A percentile compares a stretch with the other conserved stretches of the same genome.
These are phyloP conservation scores for Calephelis nemesis DNA, from an alignment of 1,140 invertebrate species.

Conservation along the genomic window DNA sequence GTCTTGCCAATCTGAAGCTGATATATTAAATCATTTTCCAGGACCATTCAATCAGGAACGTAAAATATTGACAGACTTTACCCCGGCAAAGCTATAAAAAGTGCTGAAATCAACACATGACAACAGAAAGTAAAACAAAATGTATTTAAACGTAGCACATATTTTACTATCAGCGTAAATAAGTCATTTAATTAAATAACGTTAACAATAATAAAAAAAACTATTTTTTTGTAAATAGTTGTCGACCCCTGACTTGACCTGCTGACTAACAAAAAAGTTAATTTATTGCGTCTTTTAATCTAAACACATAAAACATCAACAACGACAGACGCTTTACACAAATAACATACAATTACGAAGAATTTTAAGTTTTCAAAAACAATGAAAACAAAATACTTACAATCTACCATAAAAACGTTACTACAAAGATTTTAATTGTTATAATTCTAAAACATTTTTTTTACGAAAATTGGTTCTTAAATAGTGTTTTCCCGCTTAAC, in stretches of 20 bases:
- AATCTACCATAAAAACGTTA: conserved; percentile 10
- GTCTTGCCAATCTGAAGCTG: too few relatives aligned
- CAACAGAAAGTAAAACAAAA: too few relatives aligned
- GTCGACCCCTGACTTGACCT: conserved; percentile 2
- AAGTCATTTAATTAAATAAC: too few relatives aligned
- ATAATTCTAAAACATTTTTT: conserved; percentile 9
- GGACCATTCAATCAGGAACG: too few relatives aligned
- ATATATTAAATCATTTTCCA: too few relatives aligned
- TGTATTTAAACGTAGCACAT: too few relatives aligned
- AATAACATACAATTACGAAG: background rate
- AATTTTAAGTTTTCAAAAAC: background rate
- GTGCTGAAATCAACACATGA: too few relatives aligned
- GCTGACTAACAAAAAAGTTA: background rate
- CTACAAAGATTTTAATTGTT: conserved; percentile 1
- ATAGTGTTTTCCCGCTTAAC: background rate
- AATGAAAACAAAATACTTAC: conserved; percentile 3
- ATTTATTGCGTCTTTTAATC: background rate
- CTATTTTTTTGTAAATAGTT: background rate
- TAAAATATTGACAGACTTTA: too few relatives aligned
- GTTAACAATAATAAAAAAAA: background rate
- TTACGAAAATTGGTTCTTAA: conserved; percentile 17
- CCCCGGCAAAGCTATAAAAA: too few relatives aligned
- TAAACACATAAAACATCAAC: conserved; percentile 8
- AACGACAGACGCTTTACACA: conserved; percentile 7
- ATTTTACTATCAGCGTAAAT: too few relatives aligned